Evolutionary conservation across 30 jellyfish, hydroid and myxozoan genomes (phyloP).

Genomic region (Cassiopea andromeda): DNA sequence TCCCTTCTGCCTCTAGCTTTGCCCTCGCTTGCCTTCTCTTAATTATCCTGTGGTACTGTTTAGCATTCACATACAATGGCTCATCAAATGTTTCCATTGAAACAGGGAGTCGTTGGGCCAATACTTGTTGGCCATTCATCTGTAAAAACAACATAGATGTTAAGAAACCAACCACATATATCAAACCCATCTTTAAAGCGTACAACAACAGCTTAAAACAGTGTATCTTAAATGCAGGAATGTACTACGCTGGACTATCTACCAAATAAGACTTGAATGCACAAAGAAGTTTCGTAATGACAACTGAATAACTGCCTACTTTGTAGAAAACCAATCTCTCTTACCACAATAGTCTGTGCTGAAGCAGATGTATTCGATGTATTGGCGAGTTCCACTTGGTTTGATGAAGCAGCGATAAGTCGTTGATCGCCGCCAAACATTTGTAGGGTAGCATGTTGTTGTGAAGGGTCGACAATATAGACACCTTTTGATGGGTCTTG

Average conservation of each 20-base stretch:
- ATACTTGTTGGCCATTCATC: constrained; percentile 98
- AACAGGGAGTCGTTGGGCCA: constrained; percentile 97
- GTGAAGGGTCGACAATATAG: constrained; percentile 90
- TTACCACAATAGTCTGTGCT: constrained; percentile 29
- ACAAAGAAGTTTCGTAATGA: no score
- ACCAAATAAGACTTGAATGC: no score
- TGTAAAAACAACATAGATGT: background rate
- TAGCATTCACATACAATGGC: constrained; percentile 97
- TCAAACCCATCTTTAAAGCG: no score
- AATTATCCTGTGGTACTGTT: constrained; percentile 94
- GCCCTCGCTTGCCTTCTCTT: constrained; percentile 98
- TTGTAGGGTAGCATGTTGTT: constrained; percentile 81
- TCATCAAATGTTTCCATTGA: constrained; percentile 98
- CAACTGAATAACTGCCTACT: no score
- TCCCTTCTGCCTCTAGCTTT: constrained; percentile 98
- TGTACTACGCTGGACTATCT: no score
- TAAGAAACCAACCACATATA: background rate
- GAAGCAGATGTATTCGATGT: background rate
- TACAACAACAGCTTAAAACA: no score
- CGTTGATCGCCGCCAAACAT: constrained; percentile 79
- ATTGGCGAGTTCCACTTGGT: constrained; percentile 31
- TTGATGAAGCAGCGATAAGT: constrained; percentile 53
- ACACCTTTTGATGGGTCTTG: constrained; percentile 90
- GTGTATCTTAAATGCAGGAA: no score
- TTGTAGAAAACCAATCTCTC: background rate